Evolutionary conservation across 2,113 vertebrate species (phyloP), one percentile per base, ranked within the genome.

Genomic region (Puntigrus tetrazona): DNA sequence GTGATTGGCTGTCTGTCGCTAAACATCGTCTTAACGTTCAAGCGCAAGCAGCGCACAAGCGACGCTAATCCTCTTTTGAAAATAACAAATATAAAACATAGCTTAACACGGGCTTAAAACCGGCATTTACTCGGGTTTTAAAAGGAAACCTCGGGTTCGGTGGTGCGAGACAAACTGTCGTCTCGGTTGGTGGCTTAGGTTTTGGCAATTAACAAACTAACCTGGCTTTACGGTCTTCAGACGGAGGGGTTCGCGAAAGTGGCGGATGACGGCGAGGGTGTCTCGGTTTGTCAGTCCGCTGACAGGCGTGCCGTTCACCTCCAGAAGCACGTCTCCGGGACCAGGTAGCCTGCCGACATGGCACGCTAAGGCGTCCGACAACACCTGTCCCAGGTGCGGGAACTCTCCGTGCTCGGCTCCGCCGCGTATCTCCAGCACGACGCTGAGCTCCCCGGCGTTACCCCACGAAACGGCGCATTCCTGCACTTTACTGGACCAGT

Each of bases 221-320:
- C 97, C 97, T 91, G 97, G 96, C 88, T 95, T 97, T 81, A 98
- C 96, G 1, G 96, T 97, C 94, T 97, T 97, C 88, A 98, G 93
- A 76, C 96, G 96, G 85, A 98, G 89, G 70, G 97, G 97, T 88
- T 98, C 97, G 85, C 95, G 93, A 91, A 97, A 98, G 97, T 98
- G 97, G 61, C 96, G 94, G 88, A 98, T 93, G 90, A 98, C 97
- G 43, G 97, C 97, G 88, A 97, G 92, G 6, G 96, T 96, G 93
- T 98, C 97, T 80, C 97, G 94, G 93, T 97, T 91, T 50, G 97
- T 98, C 88, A 98, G 97, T 82, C 97, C 97, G 91, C 97, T 98
- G 81, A 98, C 97, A 0, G 97, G 97, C 20, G 97, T 98, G 81
- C 97, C 96, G 93, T 98, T 98, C 90, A 98, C 97, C 93, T 98